These are phyloP conservation scores for Dastarcus helophoroides DNA, from an alignment of 2,888 invertebrate species.

Conservation along the genomic window DNA sequence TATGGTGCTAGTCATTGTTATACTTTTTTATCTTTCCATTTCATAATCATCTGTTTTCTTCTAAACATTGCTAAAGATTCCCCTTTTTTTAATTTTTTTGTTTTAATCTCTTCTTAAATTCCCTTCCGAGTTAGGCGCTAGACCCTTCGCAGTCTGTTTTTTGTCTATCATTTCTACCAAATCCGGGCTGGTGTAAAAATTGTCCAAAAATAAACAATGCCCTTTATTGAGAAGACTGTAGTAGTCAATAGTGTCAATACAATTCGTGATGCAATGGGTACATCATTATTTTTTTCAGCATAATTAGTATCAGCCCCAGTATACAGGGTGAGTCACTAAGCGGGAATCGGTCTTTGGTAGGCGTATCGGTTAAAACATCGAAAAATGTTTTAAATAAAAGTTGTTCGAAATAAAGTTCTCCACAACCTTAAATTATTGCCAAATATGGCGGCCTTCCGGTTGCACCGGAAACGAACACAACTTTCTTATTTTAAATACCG, in stretches of 20 bases:
- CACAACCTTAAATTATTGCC: too few relatives aligned
- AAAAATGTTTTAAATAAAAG: too few relatives aligned
- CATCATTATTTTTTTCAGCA: background rate
- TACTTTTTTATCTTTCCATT: conserved; percentile 1
- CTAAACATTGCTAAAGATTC: conserved; percentile 1
- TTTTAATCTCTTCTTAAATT: background rate
- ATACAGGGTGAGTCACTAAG: too few relatives aligned
- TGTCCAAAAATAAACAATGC: conserved; percentile 1
- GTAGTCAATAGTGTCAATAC: background rate
- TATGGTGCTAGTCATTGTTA: conserved; percentile 1
- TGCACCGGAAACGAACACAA: too few relatives aligned
- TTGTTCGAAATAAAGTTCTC: too few relatives aligned
- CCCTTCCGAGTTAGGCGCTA: background rate
- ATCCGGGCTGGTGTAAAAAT: conserved; percentile 1
- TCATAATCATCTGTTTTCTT: conserved; percentile 1
- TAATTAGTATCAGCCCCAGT: conserved; percentile 1
- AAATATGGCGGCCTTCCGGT: too few relatives aligned
- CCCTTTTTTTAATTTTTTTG: conserved; percentile 1
- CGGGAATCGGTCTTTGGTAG: too few relatives aligned
- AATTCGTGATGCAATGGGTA: conserved; percentile 1
- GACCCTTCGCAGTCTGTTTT: conserved; percentile 1
- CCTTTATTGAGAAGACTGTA: conserved; percentile 1
- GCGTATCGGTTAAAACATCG: too few relatives aligned
- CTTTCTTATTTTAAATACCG: too few relatives aligned
- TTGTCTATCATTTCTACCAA: conserved; percentile 1